phyloP scores from a whole-genome alignment of 2,113 vertebrate species.

The Dipodomys merriami region DNA sequence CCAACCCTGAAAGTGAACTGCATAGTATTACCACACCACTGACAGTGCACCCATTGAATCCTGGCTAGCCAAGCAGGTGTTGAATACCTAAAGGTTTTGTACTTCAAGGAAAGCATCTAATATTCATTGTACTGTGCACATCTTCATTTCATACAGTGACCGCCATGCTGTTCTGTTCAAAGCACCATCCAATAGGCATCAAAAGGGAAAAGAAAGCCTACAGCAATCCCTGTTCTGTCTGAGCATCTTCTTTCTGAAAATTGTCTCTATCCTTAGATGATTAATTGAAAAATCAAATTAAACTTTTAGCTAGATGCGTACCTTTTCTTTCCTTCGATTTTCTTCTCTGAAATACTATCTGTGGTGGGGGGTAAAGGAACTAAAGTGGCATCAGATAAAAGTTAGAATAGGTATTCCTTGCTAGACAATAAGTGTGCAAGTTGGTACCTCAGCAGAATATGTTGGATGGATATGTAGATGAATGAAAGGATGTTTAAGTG shows the following conservation, averaged over 20 bases:
- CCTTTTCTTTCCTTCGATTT: not conserved
- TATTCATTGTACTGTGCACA: not conserved
- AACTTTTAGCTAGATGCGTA: not conserved
- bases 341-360: not conserved
- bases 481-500: not conserved
- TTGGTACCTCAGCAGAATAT: not conserved
- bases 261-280: not conserved
- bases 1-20: not conserved
- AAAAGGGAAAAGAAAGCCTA: not conserved
- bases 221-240: not conserved
- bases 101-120: not conserved
- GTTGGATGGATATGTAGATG: not conserved
- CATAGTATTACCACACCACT: not conserved
- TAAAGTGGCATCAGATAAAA: not conserved
- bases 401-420: not conserved
- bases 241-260: not conserved
- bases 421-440: not conserved
- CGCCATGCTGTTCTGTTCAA: not conserved
- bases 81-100: not conserved
- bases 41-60: not conserved
- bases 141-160: not conserved
- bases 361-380: not conserved
- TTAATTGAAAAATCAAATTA: slow-evolving; percentile 22
- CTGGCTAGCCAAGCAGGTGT: not conserved
- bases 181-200: not conserved